Conservation (phyloP, 2,797 vertebrate species). For the Lemur catta region DNA sequence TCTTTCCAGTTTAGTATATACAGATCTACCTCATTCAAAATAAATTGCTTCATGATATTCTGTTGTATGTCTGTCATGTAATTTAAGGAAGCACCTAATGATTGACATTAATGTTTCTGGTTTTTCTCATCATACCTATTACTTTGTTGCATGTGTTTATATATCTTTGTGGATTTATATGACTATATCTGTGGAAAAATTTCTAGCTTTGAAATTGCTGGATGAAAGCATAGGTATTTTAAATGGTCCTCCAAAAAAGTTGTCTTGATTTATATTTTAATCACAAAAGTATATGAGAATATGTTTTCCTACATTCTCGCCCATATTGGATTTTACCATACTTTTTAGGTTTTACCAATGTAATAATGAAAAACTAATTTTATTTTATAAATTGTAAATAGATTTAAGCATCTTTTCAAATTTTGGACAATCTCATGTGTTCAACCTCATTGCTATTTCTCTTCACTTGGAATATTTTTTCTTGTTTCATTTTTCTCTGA, state of each 20-base stretch:
- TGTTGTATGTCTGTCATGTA: neutral
- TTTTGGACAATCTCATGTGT: neutral
- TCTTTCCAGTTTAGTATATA: neutral
- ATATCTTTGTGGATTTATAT: neutral
- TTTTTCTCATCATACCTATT: neutral
- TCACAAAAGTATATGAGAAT: slow-evolving; percentile 3
- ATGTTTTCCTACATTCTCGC: neutral
- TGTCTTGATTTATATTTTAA: neutral
- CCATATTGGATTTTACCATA: neutral
- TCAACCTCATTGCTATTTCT: slow-evolving; percentile 13
- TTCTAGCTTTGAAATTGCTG: neutral
- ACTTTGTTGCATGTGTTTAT: slow-evolving; percentile 7
- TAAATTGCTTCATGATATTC: neutral
- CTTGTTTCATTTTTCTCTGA: slow-evolving; percentile 3
- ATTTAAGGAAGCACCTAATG: neutral
- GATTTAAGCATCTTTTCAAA: neutral
- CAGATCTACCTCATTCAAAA: neutral
- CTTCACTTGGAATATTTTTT: slow-evolving; percentile 21
- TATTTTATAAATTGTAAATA: slow-evolving; percentile 9
- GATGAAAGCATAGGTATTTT: neutral
- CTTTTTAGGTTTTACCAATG: neutral
- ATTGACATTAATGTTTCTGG: neutral
- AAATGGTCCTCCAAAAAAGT: neutral
- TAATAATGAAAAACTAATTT: slow-evolving; percentile 20
- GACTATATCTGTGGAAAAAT: neutral